Evolutionary conservation across 2,888 invertebrate species (phyloP).

Genomic region (Biston betularia): DNA sequence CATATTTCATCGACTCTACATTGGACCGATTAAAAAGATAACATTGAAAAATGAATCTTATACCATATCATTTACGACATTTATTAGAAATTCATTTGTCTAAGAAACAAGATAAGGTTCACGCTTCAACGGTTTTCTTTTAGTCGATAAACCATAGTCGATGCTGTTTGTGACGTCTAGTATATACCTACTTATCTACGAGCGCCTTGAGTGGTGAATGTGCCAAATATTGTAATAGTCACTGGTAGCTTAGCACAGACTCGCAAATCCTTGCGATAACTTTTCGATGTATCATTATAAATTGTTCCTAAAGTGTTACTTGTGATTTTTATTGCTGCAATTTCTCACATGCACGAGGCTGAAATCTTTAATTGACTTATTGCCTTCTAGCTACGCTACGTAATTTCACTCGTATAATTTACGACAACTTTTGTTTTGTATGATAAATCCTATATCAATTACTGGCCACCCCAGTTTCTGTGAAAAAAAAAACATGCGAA

Average conservation of each 20-base stretch:
- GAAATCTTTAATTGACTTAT: not conserved
- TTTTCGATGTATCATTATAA: slow-evolving; percentile 6
- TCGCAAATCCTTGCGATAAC: slow-evolving; percentile 11
- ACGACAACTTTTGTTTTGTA: too few relatives aligned
- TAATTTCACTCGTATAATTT: too few relatives aligned
- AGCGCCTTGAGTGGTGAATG: slow-evolving; percentile 58
- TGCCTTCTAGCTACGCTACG: too few relatives aligned
- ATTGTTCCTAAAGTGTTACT: slow-evolving; percentile 28
- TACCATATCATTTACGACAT: too few relatives aligned
- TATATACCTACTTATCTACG: slow-evolving; percentile 8
- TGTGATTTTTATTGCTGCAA: slow-evolving; percentile 9
- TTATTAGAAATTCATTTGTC: not conserved
- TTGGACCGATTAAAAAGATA: not conserved
- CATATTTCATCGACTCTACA: not conserved
- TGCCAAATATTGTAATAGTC: slow-evolving; percentile 83
- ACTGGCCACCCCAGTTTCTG: too few relatives aligned
- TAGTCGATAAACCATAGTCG: not conserved
- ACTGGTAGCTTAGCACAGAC: slow-evolving; percentile 60
- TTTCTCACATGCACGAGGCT: slow-evolving; percentile 8
- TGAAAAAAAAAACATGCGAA: too few relatives aligned
- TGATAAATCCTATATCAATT: too few relatives aligned
- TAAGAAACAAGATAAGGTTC: not conserved
- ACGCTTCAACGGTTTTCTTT: not conserved
- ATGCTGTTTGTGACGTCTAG: not conserved
- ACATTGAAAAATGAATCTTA: not conserved